phyloP scores from a whole-genome alignment of 2,113 vertebrate genomes.

The Leucosticte australis region DNA sequence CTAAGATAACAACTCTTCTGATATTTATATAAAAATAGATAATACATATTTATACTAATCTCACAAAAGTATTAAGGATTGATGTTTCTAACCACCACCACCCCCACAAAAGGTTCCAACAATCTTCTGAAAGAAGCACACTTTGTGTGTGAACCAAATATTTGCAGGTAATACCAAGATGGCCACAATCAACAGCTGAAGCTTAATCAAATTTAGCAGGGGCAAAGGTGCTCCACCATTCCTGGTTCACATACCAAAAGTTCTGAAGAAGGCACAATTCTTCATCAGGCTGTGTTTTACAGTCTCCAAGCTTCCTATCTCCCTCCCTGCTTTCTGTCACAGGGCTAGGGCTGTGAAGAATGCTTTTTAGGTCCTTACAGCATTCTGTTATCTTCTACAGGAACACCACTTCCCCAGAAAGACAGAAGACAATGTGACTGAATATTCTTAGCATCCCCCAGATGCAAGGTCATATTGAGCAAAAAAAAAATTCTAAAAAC shows the following conservation, averaged over 20 bases:
- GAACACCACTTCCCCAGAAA: background rate
- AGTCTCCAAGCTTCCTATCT: background rate
- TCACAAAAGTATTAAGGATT: background rate
- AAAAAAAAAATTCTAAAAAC: background rate
- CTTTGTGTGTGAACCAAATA: background rate
- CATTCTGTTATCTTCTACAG: background rate
- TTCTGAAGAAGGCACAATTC: background rate
- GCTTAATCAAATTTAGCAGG: background rate
- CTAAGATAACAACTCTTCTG: slow-evolving; percentile 35
- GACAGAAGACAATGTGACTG: background rate
- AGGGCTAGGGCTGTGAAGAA: background rate
- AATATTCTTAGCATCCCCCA: background rate
- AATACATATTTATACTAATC: background rate
- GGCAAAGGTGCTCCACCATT: accelerated
- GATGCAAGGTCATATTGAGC: background rate
- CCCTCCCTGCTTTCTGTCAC: background rate
- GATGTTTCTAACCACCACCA: background rate
- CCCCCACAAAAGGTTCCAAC: background rate
- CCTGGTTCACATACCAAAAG: background rate
- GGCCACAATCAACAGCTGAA: background rate
- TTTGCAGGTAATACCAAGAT: background rate
- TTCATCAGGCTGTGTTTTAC: background rate
- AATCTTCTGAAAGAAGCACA: background rate
- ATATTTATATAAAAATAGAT: background rate
- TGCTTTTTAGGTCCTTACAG: background rate